These are phyloP conservation scores for Aricia artaxerxes DNA, from an alignment of 2,888 invertebrate species.

Conservation along the genomic window DNA sequence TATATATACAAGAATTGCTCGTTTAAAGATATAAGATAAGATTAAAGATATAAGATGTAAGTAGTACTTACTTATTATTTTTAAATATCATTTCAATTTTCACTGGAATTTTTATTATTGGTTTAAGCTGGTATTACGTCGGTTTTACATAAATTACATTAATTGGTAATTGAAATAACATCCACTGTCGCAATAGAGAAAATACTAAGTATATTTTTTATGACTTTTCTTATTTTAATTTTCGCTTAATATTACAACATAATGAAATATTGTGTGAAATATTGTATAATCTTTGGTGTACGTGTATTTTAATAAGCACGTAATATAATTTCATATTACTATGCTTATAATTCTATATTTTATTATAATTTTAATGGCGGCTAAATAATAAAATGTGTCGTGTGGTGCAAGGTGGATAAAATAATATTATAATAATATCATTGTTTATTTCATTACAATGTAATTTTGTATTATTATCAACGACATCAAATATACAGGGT, in stretches of 20 bases:
- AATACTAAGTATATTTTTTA: background rate
- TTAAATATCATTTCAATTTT: background rate
- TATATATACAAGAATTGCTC: too few relatives aligned
- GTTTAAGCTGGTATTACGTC: background rate
- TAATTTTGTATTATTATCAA: too few relatives aligned
- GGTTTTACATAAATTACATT: slow-evolving; percentile 9
- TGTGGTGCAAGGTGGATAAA: background rate
- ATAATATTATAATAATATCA: too few relatives aligned
- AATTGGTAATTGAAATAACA: background rate
- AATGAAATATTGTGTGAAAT: too few relatives aligned
- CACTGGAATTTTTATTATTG: background rate
- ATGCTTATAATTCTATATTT: background rate
- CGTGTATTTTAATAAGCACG: background rate
- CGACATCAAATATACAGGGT: too few relatives aligned
- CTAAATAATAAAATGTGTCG: background rate
- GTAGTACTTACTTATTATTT: background rate
- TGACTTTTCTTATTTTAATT: background rate
- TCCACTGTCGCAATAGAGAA: background rate
- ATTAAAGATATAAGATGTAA: background rate
- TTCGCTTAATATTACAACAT: background rate
- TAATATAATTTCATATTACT: background rate
- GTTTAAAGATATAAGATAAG: too few relatives aligned
- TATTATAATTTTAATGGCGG: too few relatives aligned
- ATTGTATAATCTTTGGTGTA: background rate
- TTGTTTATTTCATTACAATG: too few relatives aligned